Evolutionary conservation across 2,797 vertebrate genomes (phyloP).

Genomic region (Enoplosus armatus): DNA sequence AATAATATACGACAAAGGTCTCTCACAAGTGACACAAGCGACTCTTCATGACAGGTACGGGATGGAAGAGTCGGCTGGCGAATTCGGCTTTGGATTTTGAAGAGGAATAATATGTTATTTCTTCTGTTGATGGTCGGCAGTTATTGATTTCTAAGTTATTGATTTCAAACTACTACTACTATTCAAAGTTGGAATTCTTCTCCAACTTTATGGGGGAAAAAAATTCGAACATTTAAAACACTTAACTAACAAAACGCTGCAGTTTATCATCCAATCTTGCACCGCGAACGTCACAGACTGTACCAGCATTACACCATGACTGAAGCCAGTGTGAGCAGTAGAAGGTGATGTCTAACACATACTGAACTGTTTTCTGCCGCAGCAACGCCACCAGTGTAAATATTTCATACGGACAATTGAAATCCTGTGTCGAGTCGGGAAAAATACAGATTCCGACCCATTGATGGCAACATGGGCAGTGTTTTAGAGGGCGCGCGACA

Average conservation of each 20-base stretch:
- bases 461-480: constrained; percentile 16
- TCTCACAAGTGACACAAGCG: too few species aligned
- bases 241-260: background rate
- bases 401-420: constrained; percentile 39
- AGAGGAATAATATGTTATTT: too few species aligned
- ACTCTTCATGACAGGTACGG: too few species aligned
- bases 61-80: too few species aligned
- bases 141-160: too few species aligned
- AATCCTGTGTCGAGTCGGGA: constrained; percentile 40
- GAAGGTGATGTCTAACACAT: constrained; percentile 4
- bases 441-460: constrained; percentile 20
- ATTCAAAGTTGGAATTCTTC: too few species aligned
- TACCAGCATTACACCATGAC: background rate
- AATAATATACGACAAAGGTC: too few species aligned
- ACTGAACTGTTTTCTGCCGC: constrained; percentile 3
- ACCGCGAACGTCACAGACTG: background rate
- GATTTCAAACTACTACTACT: too few species aligned
- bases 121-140: too few species aligned
- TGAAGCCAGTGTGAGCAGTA: background rate
- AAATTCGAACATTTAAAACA: too few species aligned
- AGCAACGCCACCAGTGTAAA: constrained; percentile 20
- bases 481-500: constrained; percentile 1
- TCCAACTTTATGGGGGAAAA: too few species aligned
- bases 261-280: background rate
- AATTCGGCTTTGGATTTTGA: too few species aligned